phyloP scores from a whole-genome alignment of 1,140 invertebrate species.

The Hyles vespertilio region DNA sequence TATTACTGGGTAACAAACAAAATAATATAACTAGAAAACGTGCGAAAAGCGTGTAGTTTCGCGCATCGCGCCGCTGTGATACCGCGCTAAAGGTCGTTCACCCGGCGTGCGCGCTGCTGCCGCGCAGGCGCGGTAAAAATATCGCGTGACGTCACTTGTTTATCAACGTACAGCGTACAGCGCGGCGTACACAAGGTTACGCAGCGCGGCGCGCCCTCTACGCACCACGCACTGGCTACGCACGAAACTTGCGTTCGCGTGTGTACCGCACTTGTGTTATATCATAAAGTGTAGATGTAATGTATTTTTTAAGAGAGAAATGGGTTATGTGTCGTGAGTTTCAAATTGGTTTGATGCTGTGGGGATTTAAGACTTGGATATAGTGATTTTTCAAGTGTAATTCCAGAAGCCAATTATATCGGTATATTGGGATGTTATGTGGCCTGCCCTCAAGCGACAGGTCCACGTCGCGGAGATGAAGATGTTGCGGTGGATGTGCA shows the following conservation, averaged over 20 bases:
- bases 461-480: no score
- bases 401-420: no score
- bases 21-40: background rate
- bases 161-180: conserved; percentile 33
- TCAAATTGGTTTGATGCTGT: no score
- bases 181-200: conserved; percentile 58
- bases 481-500: no score
- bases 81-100: conserved; percentile 39
- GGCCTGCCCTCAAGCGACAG: no score
- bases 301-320: no score
- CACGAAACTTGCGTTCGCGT: background rate
- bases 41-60: no score
- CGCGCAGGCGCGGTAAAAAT: conserved; percentile 53
- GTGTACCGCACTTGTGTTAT: background rate
- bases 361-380: no score
- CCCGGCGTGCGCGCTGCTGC: conserved; percentile 51
- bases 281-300: background rate
- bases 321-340: no score
- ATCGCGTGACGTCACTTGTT: conserved; percentile 67
- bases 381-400: no score
- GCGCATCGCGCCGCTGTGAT: conserved; percentile 35
- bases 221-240: conserved; percentile 4
- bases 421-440: no score
- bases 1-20: conserved; percentile 10
- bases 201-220: conserved; percentile 20